Evolutionary conservation across 2,797 vertebrate species (phyloP), one percentile per base, ranked within the genome.

Genomic region (Microctenopoma steveboyesi): DNA sequence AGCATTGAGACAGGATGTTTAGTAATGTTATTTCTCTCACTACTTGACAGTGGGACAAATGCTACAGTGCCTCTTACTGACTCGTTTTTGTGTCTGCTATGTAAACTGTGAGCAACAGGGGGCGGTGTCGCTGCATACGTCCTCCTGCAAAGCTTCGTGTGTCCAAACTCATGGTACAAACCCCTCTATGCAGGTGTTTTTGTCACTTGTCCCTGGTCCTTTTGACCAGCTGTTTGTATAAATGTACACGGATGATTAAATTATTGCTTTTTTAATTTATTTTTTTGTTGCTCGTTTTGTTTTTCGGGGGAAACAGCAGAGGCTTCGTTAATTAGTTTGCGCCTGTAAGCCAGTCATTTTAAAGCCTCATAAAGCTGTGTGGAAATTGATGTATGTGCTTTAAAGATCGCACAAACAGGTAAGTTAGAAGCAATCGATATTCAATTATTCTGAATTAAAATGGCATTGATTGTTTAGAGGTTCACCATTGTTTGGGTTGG

Each of bases 181-280:
- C 65, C 75, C 67, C 76, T 73, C 74, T 65, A 74, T 73, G 55
- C 69, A 50, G 37, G 72, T 83, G 39, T 63, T 67, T 62, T 75
- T 67, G 52, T 66, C 0, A 2, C 43, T 46, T 22, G 65, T 70
- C 77, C 45, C 64, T 76, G 66, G 69, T 81, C 49, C 8, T 10
- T 72, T 71, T 62, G 60, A 76, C 57, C 60, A 50, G 74, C 74
- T 79, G 66, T 86, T 59, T 92, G 86, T 92, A 90, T 78, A 83
- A 85, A 91, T 91, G 84, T 90, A 86, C 82, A 92, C 91, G 83
- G 67, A 28, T 65, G 66, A 82, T 92, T 93, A 93, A 93, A 74
- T 94, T 93, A 94, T 93, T 93, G 37, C 16, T 57, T 69, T 77
- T 69, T 77, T 76, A 84, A 84, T 80, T 72, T 65, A 22, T 66